Evolutionary conservation across 2,888 invertebrate genomes (phyloP), one percentile per base, ranked within the genome.

Genomic region (Caenorhabditis becei): DNA sequence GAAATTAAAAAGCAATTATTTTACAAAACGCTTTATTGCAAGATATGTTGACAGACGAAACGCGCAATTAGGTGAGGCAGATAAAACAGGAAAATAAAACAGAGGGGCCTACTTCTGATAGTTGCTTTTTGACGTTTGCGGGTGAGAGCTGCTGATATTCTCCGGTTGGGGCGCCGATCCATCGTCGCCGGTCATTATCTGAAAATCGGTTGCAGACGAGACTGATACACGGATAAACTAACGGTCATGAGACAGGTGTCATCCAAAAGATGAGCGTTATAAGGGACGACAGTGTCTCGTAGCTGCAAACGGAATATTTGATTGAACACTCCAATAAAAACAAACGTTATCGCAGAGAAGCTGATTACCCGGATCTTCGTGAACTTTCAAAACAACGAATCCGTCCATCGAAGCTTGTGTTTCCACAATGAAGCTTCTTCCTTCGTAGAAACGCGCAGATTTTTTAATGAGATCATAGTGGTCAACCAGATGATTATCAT

Each of bases 361-460:
- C 7, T 23, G 20, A 0, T 24, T 58, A 0, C 32, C 1, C 3
- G 41, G 63, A 51, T 80, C 70, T 18, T 80, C 80, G 53, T 69
- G 69, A 2, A 80, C 80, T 49, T 28, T 26, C n/a, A 75, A 18
- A 1, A 63, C 53, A 18, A 70, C n/a, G 54, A 70, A 80, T 20
- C 80, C 80, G 4, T n/a, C 28, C 35, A 63, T 1, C 14, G 72
- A 72, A 37, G 56, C 63, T 58, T 72, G 72, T 0, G 63, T 49
- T 53, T 79, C 80, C 7, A 74, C 41, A 56, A 80, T 69, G 23
- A 74, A 65, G 35, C 28, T 74, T 14, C 63, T 24, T 16, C 65
- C 65, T 7, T 56, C 44, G 20, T 35, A 69, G 23, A 32, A 24
- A 0, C 11, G 20, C 16, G n/a, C 10, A 0, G 74, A 65, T 5